phyloP scores from a whole-genome alignment of 2,888 invertebrate species.

The Drosophila lutescens region DNA sequence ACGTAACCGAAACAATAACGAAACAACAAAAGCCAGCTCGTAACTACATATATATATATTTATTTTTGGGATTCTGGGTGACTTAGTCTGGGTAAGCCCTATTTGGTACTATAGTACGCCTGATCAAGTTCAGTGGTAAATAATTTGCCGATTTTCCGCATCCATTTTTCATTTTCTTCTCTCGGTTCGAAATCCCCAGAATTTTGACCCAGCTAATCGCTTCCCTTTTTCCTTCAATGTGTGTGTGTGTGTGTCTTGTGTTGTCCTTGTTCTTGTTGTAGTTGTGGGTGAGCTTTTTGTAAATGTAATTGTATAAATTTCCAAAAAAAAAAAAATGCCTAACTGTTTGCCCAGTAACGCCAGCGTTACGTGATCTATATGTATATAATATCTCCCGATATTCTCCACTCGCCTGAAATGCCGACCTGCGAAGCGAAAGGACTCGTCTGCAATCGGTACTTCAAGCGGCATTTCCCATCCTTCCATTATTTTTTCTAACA shows the following conservation, averaged over 20 bases:
- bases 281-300: conserved; percentile 43
- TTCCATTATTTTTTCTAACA: conserved; percentile 51
- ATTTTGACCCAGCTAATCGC: conserved; percentile 12
- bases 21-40: conserved; percentile 23
- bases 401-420: conserved; percentile 20
- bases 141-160: conserved; percentile 28
- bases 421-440: conserved; percentile 2
- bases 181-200: conserved; percentile 11
- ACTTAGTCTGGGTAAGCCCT: conserved; percentile 7
- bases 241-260: conserved; percentile 13
- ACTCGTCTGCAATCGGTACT: conserved; percentile 20
- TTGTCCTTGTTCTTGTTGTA: conserved; percentile 23
- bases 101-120: conserved; percentile 54
- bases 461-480: conserved; percentile 27
- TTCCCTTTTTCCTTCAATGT: conserved; percentile 17
- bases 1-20: conserved; percentile 19
- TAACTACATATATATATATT: conserved; percentile 9
- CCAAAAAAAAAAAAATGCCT: conserved; percentile 53
- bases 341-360: conserved; percentile 66
- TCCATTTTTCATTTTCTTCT: conserved; percentile 2
- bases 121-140: conserved; percentile 62
- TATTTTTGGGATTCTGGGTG: conserved; percentile 4
- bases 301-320: conserved; percentile 64
- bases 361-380: conserved; percentile 69
- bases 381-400: conserved; percentile 32